Evolutionary conservation across 2,797 vertebrate genomes (phyloP), one percentile per base, ranked within the genome.

Genomic region (Molothrus aeneus): DNA sequence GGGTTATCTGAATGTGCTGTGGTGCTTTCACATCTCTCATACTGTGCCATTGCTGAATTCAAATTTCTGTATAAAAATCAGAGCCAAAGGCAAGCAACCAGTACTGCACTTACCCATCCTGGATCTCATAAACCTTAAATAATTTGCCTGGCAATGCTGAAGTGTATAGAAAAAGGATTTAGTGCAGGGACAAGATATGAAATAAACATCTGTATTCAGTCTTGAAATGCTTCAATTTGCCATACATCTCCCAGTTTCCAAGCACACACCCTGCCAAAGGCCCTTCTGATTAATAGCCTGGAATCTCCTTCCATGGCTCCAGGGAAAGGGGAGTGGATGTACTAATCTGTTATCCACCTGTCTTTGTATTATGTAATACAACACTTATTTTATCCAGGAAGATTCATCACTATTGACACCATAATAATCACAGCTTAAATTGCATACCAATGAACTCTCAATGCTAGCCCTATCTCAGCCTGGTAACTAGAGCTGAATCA

Each of bases 331-430:
- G 71, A 86, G 72, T 65, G 77, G 70, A 84, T 81, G 43, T 74
- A 82, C 75, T 74, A 91, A 96, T 95, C 81, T 94, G 86, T 96
- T 95, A 92, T 91, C 81, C 86, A 86, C 61, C 92, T 91, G 72
- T 69, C 90, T 93, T 61, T 90, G 20, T 32, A 77, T 92, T 95
- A 94, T 85, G 80, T 77, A 91, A 91, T 89, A 94, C 59, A 96
- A 90, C 83, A 36, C 77, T 95, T 95, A 86, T 70, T 97, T 92
- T 86, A 93, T 89, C 69, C 40, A 70, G 69, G 90, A 84, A 92
- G 85, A 83, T 95, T 96, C 87, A 68, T 80, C 88, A 92, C 70
- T 57, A 77, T 42, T 69, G 95, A 54, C 91, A 60, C 40, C 57
- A 92, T 91, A 90, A 91, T 88, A 74, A 97, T 95, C 88, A 73